Base-by-base conservation (phyloP, 2,888 invertebrate genomes). In the Scaptomyza cyrtandrae region DNA sequence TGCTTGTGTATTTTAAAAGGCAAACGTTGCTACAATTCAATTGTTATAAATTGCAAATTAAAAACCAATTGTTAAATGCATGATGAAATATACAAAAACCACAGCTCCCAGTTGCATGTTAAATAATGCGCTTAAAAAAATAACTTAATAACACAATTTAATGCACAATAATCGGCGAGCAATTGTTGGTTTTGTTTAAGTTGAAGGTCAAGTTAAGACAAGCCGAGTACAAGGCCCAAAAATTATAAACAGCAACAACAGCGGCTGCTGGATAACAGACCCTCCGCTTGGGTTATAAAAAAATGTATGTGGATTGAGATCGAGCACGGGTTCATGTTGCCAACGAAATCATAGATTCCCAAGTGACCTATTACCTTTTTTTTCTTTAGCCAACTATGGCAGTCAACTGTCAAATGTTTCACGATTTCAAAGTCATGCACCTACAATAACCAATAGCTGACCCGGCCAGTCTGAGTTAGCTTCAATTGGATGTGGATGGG, bases 351-450 rank as follows among this genome's bases (percentile, higher is more conserved):
- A 66, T 59, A 45, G 68, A 75, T 69, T 75, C 83, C 80, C 80
- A 41, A 75, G 65, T 82, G 78, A 82, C 80, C 80, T 80, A 81
- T 81, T 81, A 82, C 49, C 62, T 65, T 69, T 48, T 61, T 61
- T 58, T 48, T 61, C 59, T 58, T 56, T 45, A 57, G 70, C 52
- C 65, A 72, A 77, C 71, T 78, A 67, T 84, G 81, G 76, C 84
- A 81, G 68, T 39, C 76, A 57, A 69, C 70, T 85, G 86, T 61
- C 86, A 85, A 85, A 82, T 85, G 78, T 83, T 86, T 83, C 83
- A 86, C 78, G 74, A 83, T 86, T 83, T 86, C 83, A 83, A 83
- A 86, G 78, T 83, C 80, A 75, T 75, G 71, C 55, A 68, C 59
- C 72, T 54, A 66, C 70, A 70, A 68, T 53, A 68, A 73, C 50